Evolutionary conservation across 2,797 vertebrate species (phyloP).

Genomic region (Arnoldichthys spilopterus): DNA sequence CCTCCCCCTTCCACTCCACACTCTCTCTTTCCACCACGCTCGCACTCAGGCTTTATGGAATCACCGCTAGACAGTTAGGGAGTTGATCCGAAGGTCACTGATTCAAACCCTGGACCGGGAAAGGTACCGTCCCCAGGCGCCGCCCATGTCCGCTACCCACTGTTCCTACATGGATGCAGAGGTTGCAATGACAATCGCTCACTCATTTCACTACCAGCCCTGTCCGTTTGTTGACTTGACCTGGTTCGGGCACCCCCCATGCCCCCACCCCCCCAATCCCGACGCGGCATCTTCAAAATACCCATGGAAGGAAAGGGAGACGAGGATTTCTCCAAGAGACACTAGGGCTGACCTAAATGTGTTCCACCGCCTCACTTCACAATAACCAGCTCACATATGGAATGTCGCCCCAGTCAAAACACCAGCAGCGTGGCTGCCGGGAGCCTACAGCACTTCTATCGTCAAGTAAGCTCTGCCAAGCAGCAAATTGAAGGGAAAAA

Average conservation of each 20-base stretch:
- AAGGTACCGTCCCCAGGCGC: no score
- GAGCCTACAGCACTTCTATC: neutral
- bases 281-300: no score
- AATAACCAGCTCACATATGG: constrained; percentile 10
- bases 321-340: constrained; percentile 19
- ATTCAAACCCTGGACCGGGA: no score
- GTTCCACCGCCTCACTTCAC: constrained; percentile 34
- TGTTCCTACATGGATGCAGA: no score
- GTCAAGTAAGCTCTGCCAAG: neutral
- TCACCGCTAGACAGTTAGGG: no score
- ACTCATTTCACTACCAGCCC: constrained; percentile 32
- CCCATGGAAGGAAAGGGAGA: constrained; percentile 13
- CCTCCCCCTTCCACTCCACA: constrained; percentile 41
- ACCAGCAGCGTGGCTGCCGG: neutral
- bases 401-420: constrained; percentile 1
- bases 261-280: no score
- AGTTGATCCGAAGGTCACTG: no score
- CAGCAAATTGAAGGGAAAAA: neutral
- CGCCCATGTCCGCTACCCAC: no score
- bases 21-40: constrained; percentile 53
- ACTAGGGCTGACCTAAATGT: constrained; percentile 43
- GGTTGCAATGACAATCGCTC: no score
- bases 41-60: neutral
- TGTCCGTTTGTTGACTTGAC: constrained; percentile 39
- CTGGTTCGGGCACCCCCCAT: neutral